Percentiles rank a stretch among this genome's conserved stretches.
These are phyloP conservation scores for Hofmannophila pseudospretella DNA, from an alignment of 2,888 invertebrate species.

Conservation along the genomic window DNA sequence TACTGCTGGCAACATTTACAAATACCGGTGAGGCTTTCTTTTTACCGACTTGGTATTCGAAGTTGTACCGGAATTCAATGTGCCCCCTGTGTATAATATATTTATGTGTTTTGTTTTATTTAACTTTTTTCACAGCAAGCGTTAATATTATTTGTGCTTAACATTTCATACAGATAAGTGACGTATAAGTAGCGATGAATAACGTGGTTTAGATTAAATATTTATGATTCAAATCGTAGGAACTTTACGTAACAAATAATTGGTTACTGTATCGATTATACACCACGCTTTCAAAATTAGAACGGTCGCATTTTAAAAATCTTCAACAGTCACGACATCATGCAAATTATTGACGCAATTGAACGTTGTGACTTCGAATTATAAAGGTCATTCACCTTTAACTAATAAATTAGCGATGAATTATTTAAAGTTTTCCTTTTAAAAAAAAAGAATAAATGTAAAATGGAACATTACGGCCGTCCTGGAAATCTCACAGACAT, in stretches of 20 bases:
- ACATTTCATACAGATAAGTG: background rate
- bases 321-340: background rate
- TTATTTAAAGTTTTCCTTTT: too few relatives aligned
- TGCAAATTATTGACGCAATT: background rate
- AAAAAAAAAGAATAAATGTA: too few relatives aligned
- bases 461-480: too few relatives aligned
- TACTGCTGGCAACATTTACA: conserved; percentile 62
- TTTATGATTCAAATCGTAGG: too few relatives aligned
- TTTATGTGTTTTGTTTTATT: conserved; percentile 6
- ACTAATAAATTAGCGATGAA: background rate
- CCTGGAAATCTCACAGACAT: too few relatives aligned
- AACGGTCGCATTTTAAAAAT: background rate
- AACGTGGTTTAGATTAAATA: too few relatives aligned
- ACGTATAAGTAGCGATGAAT: background rate
- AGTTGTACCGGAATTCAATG: conserved; percentile 51
- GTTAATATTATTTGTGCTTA: conserved; percentile 1
- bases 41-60: conserved; percentile 34
- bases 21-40: conserved; percentile 69
- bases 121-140: background rate
- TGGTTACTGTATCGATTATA: too few relatives aligned
- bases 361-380: background rate
- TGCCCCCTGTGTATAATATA: conserved; percentile 43
- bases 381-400: background rate
- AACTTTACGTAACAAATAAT: too few relatives aligned
- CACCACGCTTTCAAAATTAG: too few relatives aligned